phyloP scores from a whole-genome alignment of 2,113 vertebrate species.

The Stegastes partitus region DNA sequence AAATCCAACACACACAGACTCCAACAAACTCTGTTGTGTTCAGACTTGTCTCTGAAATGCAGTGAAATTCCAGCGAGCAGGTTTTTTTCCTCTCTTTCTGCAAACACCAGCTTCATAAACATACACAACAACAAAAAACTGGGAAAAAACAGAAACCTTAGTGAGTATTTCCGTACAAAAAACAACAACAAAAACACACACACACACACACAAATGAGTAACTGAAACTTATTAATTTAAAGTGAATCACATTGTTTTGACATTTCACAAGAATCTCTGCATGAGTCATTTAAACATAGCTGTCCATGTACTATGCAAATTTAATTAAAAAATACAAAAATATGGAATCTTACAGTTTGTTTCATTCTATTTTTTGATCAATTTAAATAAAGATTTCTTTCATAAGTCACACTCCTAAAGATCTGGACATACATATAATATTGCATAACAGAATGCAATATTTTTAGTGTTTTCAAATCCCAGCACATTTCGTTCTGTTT shows the following conservation, averaged over 20 bases:
- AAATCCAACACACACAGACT: slow-evolving; percentile 1
- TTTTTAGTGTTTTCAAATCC: neutral
- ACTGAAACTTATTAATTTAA: neutral
- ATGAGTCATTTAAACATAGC: neutral
- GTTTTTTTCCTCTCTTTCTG: slow-evolving; percentile 5
- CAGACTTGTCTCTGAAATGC: slow-evolving; percentile 57
- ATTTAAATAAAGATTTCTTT: neutral
- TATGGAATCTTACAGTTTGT: too few relatives aligned
- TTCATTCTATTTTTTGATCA: too few relatives aligned
- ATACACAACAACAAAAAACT: neutral
- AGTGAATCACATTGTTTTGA: too few relatives aligned
- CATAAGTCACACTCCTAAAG: neutral
- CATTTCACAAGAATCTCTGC: neutral
- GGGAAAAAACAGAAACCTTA: neutral
- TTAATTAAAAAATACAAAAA: neutral
- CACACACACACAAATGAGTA: neutral
- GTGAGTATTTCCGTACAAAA: neutral
- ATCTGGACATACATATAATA: neutral
- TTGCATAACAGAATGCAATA: neutral
- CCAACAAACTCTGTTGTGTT: slow-evolving; percentile 49
- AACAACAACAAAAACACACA: too few relatives aligned
- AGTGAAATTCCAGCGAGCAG: slow-evolving; percentile 55
- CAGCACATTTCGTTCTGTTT: slow-evolving; percentile 8
- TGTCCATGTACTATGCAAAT: neutral
- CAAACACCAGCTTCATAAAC: slow-evolving; percentile 21